These are phyloP conservation scores for Momotus momota DNA, from an alignment of 2,797 vertebrate species.

Conservation along the genomic window DNA sequence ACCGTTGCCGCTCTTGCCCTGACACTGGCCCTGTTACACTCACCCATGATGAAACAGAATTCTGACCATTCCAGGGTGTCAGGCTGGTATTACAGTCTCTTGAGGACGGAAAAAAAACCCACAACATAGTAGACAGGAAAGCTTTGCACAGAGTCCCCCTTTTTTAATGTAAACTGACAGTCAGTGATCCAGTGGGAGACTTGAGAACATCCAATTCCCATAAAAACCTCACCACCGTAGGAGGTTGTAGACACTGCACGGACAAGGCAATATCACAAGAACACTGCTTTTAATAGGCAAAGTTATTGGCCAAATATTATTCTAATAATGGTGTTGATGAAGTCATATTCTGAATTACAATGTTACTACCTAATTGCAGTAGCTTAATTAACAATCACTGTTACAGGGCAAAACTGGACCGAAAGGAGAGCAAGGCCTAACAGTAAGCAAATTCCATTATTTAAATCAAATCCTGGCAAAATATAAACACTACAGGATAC, in stretches of 20 bases:
- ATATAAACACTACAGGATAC: background rate
- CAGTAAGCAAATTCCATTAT: conserved; percentile 80
- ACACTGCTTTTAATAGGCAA: background rate
- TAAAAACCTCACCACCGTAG: background rate
- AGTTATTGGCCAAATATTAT: background rate
- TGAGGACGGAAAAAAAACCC: background rate
- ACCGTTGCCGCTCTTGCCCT: background rate
- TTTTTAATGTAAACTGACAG: background rate
- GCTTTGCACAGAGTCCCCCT: background rate
- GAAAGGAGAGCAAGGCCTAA: conserved; percentile 89
- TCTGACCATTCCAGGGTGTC: background rate
- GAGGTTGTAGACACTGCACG: background rate
- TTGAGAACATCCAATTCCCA: background rate
- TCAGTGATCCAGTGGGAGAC: background rate
- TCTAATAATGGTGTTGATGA: background rate
- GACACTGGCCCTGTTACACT: background rate
- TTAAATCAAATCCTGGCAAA: background rate
- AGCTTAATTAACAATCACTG: conserved; percentile 15
- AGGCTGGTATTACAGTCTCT: background rate
- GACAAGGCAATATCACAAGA: background rate
- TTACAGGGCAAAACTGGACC: conserved; percentile 84
- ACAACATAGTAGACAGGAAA: background rate
- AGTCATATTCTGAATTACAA: background rate
- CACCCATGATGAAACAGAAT: background rate
- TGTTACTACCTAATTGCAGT: background rate